A percentile compares a stretch with the other conserved stretches of the same genome.
Evolutionary conservation across 2,113 vertebrate genomes (phyloP).

Genomic region (Alligator mississippiensis): DNA sequence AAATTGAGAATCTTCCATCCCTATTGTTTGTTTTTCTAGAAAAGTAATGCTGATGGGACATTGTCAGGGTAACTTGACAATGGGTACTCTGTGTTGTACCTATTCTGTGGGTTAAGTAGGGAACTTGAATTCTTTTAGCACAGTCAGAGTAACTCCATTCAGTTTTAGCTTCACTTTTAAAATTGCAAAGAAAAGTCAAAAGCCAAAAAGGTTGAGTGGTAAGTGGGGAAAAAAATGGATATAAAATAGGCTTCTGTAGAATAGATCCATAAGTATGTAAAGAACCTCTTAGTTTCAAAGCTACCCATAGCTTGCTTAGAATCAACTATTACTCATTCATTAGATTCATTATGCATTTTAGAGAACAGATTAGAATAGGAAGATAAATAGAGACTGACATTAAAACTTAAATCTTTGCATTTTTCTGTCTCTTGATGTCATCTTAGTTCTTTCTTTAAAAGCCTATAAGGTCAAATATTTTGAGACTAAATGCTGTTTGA

Average conservation of each 20-base stretch:
- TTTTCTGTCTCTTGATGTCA: neutral
- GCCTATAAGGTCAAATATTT: conserved; percentile 7
- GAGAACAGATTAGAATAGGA: neutral
- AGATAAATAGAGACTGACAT: neutral
- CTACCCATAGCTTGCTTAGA: neutral
- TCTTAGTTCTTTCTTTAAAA: conserved; percentile 50
- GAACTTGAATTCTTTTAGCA: neutral
- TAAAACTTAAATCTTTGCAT: conserved; percentile 4
- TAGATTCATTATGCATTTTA: neutral
- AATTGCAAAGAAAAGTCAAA: neutral
- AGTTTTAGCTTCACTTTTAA: neutral
- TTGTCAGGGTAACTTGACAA: too few relatives aligned
- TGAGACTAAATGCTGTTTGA: conserved; percentile 20
- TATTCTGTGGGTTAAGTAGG: neutral
- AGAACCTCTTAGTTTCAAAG: neutral
- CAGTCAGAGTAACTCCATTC: neutral
- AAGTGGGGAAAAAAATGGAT: neutral
- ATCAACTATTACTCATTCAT: accelerated
- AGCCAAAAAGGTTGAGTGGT: neutral
- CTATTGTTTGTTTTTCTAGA: too few relatives aligned
- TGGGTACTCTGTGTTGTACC: too few relatives aligned
- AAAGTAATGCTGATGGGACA: too few relatives aligned
- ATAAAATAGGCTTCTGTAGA: neutral
- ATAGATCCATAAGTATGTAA: neutral
- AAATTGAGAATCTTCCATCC: too few relatives aligned